A percentile compares a stretch with the other conserved stretches of the same genome.
Evolutionary conservation across 1,140 invertebrate genomes (phyloP).

Genomic region (Melitaea cinxia): DNA sequence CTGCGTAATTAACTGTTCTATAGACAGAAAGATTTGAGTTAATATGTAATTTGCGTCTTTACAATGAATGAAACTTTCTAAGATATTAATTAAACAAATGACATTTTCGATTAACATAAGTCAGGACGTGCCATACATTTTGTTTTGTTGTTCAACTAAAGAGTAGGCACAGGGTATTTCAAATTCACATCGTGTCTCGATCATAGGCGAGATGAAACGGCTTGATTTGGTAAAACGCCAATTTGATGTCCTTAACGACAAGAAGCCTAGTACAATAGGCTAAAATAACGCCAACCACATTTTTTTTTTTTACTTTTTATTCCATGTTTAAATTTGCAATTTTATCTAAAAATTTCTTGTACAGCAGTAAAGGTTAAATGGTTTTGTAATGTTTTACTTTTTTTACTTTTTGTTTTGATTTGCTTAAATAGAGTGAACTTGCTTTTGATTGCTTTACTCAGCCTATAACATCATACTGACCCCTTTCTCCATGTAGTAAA

Average conservation of each 20-base stretch:
- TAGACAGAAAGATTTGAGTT: too few species aligned
- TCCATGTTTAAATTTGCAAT: too few species aligned
- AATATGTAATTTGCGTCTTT: conserved; percentile 15
- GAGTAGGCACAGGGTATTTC: conserved; percentile 10
- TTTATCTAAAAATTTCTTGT: too few species aligned
- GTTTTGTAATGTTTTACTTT: too few species aligned
- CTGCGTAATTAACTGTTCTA: too few species aligned
- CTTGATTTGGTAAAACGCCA: conserved; percentile 34
- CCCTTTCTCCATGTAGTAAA: too few species aligned
- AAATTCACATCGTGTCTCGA: conserved; percentile 32
- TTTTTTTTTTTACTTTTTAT: too few species aligned
- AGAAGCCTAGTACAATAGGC: conserved; percentile 16
- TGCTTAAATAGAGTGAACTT: too few species aligned
- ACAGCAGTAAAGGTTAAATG: too few species aligned
- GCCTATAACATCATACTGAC: too few species aligned
- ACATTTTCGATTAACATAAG: conserved; percentile 34
- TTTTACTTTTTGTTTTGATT: too few species aligned
- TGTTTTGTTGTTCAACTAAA: conserved; percentile 3
- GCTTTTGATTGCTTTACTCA: too few species aligned
- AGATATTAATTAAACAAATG: conserved; percentile 35
- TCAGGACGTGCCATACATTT: conserved; percentile 27
- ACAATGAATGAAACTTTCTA: conserved; percentile 30
- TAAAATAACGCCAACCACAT: background rate
- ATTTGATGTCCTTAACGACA: conserved; percentile 24
- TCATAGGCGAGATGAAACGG: conserved; percentile 36